These are phyloP conservation scores for Phyto melanocephala DNA, from an alignment of 2,888 invertebrate species.

Conservation along the genomic window DNA sequence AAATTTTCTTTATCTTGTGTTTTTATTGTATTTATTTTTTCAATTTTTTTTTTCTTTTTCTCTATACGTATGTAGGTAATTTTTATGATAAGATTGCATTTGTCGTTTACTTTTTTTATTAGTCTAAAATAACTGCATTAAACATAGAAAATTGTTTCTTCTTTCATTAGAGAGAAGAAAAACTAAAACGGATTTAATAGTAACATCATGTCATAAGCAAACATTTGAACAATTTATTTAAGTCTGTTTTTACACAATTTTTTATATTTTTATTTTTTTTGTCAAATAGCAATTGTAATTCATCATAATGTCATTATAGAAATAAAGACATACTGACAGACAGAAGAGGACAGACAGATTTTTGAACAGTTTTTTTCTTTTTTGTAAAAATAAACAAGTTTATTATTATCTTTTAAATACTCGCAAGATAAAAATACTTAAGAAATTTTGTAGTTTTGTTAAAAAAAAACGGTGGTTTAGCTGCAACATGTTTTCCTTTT, in stretches of 20 bases:
- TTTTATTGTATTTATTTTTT: slow-evolving; percentile 8
- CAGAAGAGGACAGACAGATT: slow-evolving; percentile 12
- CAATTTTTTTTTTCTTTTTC: not conserved
- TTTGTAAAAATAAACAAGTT: slow-evolving; percentile 39
- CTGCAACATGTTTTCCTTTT: not conserved
- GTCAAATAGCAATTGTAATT: slow-evolving; percentile 49
- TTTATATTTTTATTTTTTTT: too few relatives aligned
- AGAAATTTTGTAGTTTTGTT: slow-evolving; percentile 9
- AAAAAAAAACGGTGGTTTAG: not conserved
- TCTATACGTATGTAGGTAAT: slow-evolving; percentile 13
- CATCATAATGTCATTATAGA: slow-evolving; percentile 59
- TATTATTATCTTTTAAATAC: not conserved
- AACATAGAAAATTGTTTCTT: slow-evolving; percentile 11
- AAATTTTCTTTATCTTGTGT: slow-evolving; percentile 15
- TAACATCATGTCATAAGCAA: slow-evolving; percentile 56
- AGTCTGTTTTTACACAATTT: slow-evolving; percentile 34
- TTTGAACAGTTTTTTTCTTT: not conserved
- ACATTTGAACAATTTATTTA: slow-evolving; percentile 41
- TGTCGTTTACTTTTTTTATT: slow-evolving; percentile 16
- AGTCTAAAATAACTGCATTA: slow-evolving; percentile 25
- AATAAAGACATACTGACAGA: slow-evolving; percentile 18
- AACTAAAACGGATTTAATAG: slow-evolving; percentile 45
- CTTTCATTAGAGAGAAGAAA: slow-evolving; percentile 16
- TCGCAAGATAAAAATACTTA: not conserved
- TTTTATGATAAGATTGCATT: slow-evolving; percentile 56